Conservation (phyloP, 2,113 vertebrate genomes). For the Rhinolophus sinicus region DNA sequence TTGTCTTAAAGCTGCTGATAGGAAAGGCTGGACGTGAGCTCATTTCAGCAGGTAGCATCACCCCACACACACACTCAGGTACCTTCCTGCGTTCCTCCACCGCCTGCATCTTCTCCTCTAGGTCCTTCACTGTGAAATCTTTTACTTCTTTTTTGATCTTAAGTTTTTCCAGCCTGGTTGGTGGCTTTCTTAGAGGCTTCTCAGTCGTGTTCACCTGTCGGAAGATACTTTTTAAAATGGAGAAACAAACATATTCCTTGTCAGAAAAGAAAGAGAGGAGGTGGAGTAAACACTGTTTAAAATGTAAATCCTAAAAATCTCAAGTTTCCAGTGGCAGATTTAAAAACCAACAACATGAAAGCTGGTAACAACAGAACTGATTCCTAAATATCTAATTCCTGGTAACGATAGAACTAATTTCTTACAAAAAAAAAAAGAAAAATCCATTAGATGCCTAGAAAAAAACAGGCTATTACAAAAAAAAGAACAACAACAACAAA, state of each 20-base stretch:
- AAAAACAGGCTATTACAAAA: not conserved
- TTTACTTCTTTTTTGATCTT: slow-evolving; percentile 79
- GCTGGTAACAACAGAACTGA: not conserved
- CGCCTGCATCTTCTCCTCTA: slow-evolving; percentile 86
- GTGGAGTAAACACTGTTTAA: not conserved
- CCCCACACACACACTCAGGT: not conserved
- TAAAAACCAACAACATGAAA: not conserved
- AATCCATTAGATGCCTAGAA: not conserved
- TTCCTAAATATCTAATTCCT: not conserved
- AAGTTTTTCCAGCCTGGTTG: slow-evolving; percentile 89
- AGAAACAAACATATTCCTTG: not conserved
- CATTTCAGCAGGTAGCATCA: rapidly evolving
- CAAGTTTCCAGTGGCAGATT: not conserved
- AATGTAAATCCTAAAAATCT: not conserved
- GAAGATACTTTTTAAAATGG: slow-evolving; percentile 63
- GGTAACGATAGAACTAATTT: not conserved
- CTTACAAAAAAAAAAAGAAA: not conserved
- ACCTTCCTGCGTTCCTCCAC: slow-evolving; percentile 85
- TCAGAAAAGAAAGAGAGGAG: not conserved
- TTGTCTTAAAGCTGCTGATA: not conserved
- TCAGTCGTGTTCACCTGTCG: slow-evolving; percentile 71
- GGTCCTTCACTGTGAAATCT: slow-evolving; percentile 83
- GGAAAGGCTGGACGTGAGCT: not conserved
- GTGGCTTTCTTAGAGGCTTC: slow-evolving; percentile 81
- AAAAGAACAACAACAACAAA: not conserved